A percentile compares a stretch with the other conserved stretches of the same genome.
Conservation (phyloP, 2,113 vertebrate genomes). For the Megaleporinus macrocephalus region DNA sequence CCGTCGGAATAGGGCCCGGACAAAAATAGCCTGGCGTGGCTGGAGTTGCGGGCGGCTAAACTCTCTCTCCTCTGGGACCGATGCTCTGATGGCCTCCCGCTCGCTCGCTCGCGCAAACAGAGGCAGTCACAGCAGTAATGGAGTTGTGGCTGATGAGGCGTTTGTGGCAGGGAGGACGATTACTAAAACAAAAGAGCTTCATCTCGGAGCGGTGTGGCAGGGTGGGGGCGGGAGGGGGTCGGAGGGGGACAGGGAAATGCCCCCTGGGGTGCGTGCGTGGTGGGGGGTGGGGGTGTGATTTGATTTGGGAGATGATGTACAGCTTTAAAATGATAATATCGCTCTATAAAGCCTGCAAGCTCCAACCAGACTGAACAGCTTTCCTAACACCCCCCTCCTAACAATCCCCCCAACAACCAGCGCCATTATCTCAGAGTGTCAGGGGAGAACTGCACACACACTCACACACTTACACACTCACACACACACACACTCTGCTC, state of each 20-base stretch:
- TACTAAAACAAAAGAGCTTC: slow-evolving; percentile 56
- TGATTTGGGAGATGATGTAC: slow-evolving; percentile 57
- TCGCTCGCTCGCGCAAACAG: neutral
- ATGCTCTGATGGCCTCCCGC: slow-evolving; percentile 23
- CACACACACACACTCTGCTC: neutral
- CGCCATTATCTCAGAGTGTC: neutral
- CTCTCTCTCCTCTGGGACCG: slow-evolving; percentile 23
- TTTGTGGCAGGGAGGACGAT: slow-evolving; percentile 42
- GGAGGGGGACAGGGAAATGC: slow-evolving; percentile 14
- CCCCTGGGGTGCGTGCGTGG: slow-evolving; percentile 12
- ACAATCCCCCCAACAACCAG: neutral
- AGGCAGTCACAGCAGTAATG: slow-evolving; percentile 43
- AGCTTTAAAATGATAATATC: slow-evolving; percentile 51
- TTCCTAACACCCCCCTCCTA: neutral
- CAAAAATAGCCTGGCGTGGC: slow-evolving; percentile 13
- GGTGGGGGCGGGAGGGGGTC: neutral
- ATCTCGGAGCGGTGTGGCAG: slow-evolving; percentile 24
- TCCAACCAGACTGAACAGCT: slow-evolving; percentile 4
- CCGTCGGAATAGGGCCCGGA: neutral
- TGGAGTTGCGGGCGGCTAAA: slow-evolving; percentile 7
- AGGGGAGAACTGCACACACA: slow-evolving; percentile 17
- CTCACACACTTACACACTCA: neutral
- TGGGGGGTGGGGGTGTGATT: slow-evolving; percentile 35
- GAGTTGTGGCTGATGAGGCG: slow-evolving; percentile 48
- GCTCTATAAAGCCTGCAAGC: slow-evolving; percentile 35